Conservation (phyloP, 2,113 vertebrate species). For the Hipposideros armiger region DNA sequence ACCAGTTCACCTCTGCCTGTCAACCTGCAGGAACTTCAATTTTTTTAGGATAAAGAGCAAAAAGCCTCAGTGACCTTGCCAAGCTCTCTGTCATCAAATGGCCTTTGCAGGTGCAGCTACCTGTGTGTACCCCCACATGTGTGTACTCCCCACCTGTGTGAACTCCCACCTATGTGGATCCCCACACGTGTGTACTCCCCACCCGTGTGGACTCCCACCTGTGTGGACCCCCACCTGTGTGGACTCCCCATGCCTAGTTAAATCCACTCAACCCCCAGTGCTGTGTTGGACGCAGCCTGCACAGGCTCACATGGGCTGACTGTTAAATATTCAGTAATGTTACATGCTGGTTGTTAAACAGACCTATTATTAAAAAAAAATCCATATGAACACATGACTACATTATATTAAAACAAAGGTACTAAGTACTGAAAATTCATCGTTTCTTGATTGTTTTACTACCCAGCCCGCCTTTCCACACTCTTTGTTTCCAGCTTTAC, state of each 20-base stretch:
- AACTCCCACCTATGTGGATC: no score
- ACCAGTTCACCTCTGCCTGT: background rate
- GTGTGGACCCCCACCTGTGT: no score
- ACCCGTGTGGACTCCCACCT: no score
- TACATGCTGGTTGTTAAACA: background rate
- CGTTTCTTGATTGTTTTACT: background rate
- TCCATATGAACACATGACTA: background rate
- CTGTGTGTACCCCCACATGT: background rate
- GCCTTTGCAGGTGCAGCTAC: background rate
- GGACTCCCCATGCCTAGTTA: background rate
- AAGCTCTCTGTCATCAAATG: background rate
- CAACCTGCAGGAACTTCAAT: background rate
- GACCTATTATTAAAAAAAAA: background rate
- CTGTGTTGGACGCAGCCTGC: background rate
- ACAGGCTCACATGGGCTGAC: background rate
- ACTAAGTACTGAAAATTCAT: background rate
- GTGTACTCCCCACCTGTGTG: no score
- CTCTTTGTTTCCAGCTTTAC: no score
- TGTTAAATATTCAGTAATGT: background rate
- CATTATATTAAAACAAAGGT: background rate
- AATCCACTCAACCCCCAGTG: background rate
- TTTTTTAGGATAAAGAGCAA: background rate
- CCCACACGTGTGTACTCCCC: no score
- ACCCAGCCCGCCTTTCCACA: accelerated
- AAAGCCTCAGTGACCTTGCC: background rate